phyloP scores from a whole-genome alignment of 2,797 vertebrate genomes.

The Cephalopachus bancanus region DNA sequence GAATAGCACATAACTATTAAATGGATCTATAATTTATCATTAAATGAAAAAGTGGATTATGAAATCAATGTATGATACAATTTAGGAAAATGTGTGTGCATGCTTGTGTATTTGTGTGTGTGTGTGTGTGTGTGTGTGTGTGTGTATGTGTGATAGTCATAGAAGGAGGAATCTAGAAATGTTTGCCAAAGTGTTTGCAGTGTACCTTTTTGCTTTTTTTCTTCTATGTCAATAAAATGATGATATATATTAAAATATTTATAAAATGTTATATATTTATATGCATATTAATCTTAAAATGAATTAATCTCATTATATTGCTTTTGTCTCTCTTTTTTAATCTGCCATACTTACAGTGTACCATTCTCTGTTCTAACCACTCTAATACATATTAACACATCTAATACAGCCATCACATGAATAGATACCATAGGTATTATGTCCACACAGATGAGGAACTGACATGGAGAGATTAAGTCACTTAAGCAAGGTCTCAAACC shows the following conservation, averaged over 20 bases:
- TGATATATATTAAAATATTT: background rate
- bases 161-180: conserved; percentile 7
- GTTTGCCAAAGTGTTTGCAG: background rate
- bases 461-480: background rate
- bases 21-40: background rate
- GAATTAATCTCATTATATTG: background rate
- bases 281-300: conserved; percentile 8
- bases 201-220: background rate
- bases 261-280: background rate
- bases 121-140: background rate
- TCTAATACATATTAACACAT: background rate
- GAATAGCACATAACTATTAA: background rate
- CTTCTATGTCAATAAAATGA: background rate
- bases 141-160: background rate
- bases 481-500: background rate
- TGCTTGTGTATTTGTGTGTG: background rate
- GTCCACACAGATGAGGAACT: background rate
- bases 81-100: background rate
- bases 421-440: background rate
- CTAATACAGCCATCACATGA: background rate
- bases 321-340: background rate
- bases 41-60: conserved; percentile 8
- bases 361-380: background rate
- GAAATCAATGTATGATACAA: background rate
- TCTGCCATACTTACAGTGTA: background rate